phyloP scores from a whole-genome alignment of 2,888 invertebrate genomes.

The Acanthosepion pharaonis region DNA sequence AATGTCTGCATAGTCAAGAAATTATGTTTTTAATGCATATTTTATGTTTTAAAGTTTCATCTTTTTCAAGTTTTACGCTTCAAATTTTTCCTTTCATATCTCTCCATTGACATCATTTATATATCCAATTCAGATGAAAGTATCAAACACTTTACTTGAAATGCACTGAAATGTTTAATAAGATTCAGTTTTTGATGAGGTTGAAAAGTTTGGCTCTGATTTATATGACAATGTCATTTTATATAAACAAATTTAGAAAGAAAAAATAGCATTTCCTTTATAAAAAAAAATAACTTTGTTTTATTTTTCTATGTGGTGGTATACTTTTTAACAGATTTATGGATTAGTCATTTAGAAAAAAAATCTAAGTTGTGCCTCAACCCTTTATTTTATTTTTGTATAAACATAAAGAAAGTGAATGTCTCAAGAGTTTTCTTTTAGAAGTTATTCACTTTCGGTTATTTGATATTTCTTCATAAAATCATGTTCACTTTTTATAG shows the following conservation, averaged over 20 bases:
- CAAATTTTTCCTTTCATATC: background rate
- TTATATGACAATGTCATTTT: too few species aligned
- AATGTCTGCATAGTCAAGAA: conserved; percentile 18
- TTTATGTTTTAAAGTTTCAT: background rate
- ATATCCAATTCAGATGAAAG: background rate
- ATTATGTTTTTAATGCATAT: conserved; percentile 14
- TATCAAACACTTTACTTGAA: background rate
- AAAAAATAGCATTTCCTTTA: too few species aligned
- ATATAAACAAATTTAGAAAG: too few species aligned
- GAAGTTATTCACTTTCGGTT: background rate
- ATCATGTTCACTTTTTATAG: background rate
- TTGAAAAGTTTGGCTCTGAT: background rate
- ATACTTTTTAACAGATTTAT: too few species aligned
- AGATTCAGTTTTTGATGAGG: background rate
- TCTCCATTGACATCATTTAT: background rate
- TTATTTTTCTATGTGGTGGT: too few species aligned
- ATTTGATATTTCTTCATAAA: background rate
- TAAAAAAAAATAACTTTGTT: too few species aligned
- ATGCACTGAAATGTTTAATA: background rate
- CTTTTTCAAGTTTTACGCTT: background rate
- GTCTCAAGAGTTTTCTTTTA: too few species aligned
- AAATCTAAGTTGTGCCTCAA: too few species aligned
- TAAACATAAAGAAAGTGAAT: too few species aligned
- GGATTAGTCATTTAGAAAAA: too few species aligned
- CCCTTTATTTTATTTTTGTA: too few species aligned